phyloP scores from a whole-genome alignment of 1,140 invertebrate genomes.

The Drosophila malerkotliana region DNA sequence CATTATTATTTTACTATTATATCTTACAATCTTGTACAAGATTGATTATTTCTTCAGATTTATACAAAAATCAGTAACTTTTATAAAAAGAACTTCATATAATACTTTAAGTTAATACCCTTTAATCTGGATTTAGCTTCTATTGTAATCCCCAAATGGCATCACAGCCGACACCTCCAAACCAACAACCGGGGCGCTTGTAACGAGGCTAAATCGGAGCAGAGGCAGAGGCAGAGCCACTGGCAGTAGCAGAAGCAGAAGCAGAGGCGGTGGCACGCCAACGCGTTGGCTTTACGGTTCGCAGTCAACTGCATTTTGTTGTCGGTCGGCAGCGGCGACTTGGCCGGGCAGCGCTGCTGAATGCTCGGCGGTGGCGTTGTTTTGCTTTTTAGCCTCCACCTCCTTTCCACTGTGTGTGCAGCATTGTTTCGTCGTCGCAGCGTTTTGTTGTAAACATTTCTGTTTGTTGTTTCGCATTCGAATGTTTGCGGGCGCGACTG shows the following conservation, averaged over 20 bases:
- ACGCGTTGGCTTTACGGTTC: conserved; percentile 23
- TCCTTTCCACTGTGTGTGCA: conserved; percentile 66
- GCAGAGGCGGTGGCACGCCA: conserved; percentile 36
- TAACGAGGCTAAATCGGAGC: conserved; percentile 77
- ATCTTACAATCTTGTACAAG: no score
- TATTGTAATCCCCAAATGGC: conserved; percentile 16
- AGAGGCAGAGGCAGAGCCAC: conserved; percentile 15
- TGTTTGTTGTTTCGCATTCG: conserved; percentile 51
- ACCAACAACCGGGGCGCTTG: conserved; percentile 38
- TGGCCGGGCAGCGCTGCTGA: conserved; percentile 16
- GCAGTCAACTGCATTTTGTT: conserved; percentile 63
- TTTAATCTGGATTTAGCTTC: neutral
- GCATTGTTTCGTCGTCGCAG: conserved; percentile 62
- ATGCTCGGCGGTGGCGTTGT: conserved; percentile 38
- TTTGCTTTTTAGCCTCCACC: conserved; percentile 80
- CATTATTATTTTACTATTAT: no score
- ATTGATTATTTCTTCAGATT: no score
- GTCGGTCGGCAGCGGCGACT: conserved; percentile 22
- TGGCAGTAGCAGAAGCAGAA: neutral
- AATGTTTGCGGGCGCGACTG: conserved; percentile 52
- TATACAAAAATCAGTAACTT: no score
- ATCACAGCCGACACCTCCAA: conserved; percentile 39
- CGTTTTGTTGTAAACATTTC: conserved; percentile 66
- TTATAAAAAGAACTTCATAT: no score
- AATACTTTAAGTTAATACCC: no score